These are phyloP conservation scores for Limenitis camilla DNA, from an alignment of 2,888 invertebrate species.

Conservation along the genomic window DNA sequence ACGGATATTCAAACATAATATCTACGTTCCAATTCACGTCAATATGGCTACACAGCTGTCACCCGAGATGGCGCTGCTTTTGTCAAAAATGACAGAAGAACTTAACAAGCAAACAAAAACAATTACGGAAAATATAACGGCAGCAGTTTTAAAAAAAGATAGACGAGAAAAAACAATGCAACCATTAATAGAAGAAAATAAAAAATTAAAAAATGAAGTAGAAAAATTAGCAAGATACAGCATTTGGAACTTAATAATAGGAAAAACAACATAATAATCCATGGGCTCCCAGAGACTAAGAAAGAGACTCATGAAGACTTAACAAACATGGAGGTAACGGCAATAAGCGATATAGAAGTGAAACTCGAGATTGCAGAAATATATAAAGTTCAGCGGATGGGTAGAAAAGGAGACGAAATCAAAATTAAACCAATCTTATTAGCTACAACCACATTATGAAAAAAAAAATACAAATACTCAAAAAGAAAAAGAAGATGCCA, in stretches of 20 bases:
- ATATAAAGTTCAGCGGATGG: no score
- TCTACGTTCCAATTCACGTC: no score
- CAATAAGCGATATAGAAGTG: no score
- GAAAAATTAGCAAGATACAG: slow-evolving; percentile 5
- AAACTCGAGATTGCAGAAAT: no score
- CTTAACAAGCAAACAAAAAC: slow-evolving; percentile 17
- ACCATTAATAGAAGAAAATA: slow-evolving; percentile 15
- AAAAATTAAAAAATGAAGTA: slow-evolving; percentile 17
- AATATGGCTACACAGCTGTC: slow-evolving; percentile 7
- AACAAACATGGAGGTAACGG: neutral
- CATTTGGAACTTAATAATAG: slow-evolving; percentile 2
- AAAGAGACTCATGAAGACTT: neutral
- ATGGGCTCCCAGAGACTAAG: slow-evolving; percentile 2
- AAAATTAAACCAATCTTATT: no score
- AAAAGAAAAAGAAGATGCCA: neutral
- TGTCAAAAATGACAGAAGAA: slow-evolving; percentile 20
- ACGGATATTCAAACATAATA: no score
- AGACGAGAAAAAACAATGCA: slow-evolving; percentile 19
- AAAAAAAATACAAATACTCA: no score
- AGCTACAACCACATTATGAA: no score
- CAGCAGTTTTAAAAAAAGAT: slow-evolving; percentile 13
- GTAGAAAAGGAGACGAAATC: no score
- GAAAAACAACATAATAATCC: slow-evolving; percentile 6
- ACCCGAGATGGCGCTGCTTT: slow-evolving; percentile 15
- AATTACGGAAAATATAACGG: slow-evolving; percentile 19